Evolutionary conservation across 2,888 invertebrate species (phyloP), one percentile per base, ranked within the genome.

Genomic region (Portevinia maculata): DNA sequence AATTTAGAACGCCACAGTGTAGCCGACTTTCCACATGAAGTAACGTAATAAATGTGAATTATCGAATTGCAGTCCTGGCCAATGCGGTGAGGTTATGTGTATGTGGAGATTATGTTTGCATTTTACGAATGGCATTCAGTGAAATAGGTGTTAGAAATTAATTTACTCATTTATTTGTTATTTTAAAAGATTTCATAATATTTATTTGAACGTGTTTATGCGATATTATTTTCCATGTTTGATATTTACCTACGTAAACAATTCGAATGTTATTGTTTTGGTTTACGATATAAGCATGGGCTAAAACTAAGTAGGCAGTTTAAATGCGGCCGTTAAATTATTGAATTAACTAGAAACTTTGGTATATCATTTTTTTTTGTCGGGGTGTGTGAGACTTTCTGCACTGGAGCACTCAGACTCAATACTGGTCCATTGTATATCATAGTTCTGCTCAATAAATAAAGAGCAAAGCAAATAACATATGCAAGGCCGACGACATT

Each of bases 21-120:
- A 15, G 60, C 46, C 17, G 34, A 24, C 24, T 62, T 71, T 53
- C 44, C 52, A 37, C 71, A 52, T 62, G 52, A 71, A 71, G 17
- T 8, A 52, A 62, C 53, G 44, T 60, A 53, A 34, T 62, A 53
- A 44, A 53, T 62, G 6, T 34, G 52, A 44, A 44, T 11, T 44
- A 44, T 17, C 9, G 13, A 50, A 28, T 52, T 37, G 15, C 39
- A 13, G 39, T 32, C 62, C 39, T 52, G 70, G 52, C 52, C 52
- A 52, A 57, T 48, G 59, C 34, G 9, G 8, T 1, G 7, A 70
- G 28, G 57, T 39, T 41, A 24, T 11, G 5, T 11, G 44, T 11
- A 11, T 3, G 8, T 9, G 19, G 21, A n/a, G 13, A 39, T 5
- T 24, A 3, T 24, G 39, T 5, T 57, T 39, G 24, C 15, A 8